Evolutionary conservation across 2,888 invertebrate genomes (phyloP).

Genomic region (Rhagium mordax): DNA sequence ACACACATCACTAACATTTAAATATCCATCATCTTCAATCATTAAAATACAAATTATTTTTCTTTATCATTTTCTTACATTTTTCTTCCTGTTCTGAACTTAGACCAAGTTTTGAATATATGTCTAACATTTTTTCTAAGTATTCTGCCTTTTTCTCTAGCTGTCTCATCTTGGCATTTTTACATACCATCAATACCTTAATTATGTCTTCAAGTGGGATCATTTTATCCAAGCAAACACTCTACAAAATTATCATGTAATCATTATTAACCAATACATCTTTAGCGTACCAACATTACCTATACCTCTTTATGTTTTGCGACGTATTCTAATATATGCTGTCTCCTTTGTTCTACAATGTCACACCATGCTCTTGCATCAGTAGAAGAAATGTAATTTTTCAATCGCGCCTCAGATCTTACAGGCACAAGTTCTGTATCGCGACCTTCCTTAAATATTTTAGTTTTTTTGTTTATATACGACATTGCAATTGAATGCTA

Average conservation of each 20-base stretch:
- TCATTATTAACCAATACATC: neutral
- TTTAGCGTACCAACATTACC: neutral
- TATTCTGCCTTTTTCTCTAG: slow-evolving; percentile 17
- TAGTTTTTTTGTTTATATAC: slow-evolving; percentile 61
- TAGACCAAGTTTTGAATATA: neutral
- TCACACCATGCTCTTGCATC: slow-evolving; percentile 75
- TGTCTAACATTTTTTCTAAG: neutral
- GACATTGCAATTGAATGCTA: slow-evolving; percentile 48
- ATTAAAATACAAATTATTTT: neutral
- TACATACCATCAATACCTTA: slow-evolving; percentile 43
- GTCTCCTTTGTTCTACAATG: slow-evolving; percentile 72
- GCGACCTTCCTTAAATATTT: slow-evolving; percentile 55
- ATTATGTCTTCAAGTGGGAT: slow-evolving; percentile 65
- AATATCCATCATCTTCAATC: too few relatives aligned
- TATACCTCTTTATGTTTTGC: slow-evolving; percentile 56
- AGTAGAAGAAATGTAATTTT: slow-evolving; percentile 73
- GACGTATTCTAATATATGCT: slow-evolving; percentile 73
- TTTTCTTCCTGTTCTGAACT: neutral
- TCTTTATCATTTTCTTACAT: neutral
- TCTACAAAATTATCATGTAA: slow-evolving; percentile 14
- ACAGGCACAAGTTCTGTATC: neutral
- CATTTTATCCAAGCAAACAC: slow-evolving; percentile 60
- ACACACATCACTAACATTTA: neutral
- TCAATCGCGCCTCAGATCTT: slow-evolving; percentile 72
- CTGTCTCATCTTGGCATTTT: slow-evolving; percentile 28